These are phyloP conservation scores for Streptopelia turtur DNA, from an alignment of 2,797 vertebrate species.

Conservation along the genomic window DNA sequence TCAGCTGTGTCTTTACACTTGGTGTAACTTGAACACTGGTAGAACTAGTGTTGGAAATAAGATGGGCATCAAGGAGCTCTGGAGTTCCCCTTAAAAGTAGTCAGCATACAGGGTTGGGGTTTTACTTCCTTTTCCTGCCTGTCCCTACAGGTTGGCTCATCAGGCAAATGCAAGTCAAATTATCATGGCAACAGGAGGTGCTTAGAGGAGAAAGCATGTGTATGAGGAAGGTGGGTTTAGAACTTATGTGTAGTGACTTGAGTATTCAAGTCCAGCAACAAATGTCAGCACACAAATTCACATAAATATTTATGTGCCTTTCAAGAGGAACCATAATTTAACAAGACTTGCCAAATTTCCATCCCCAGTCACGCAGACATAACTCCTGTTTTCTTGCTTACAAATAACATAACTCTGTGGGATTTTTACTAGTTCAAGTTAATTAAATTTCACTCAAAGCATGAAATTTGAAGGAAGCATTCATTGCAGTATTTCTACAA, in stretches of 20 bases:
- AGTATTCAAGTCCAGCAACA: neutral
- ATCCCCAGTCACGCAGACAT: neutral
- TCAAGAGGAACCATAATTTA: neutral
- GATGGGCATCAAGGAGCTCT: neutral
- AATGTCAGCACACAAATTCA: conserved; percentile 1
- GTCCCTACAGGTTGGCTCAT: neutral
- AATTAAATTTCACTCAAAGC: conserved; percentile 60
- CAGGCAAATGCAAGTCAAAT: neutral
- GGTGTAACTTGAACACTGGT: neutral
- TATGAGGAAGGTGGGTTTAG: neutral
- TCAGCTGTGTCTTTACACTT: neutral
- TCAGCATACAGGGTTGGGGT: neutral
- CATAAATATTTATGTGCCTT: conserved; percentile 51
- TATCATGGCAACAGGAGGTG: neutral
- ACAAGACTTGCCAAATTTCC: conserved; percentile 12
- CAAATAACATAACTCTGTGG: conserved; percentile 18
- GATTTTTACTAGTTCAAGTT: conserved; percentile 52
- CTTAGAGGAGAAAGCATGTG: neutral
- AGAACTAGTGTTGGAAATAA: neutral
- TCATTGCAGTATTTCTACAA: neutral
- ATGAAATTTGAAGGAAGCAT: neutral
- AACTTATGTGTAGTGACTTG: neutral
- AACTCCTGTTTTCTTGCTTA: conserved; percentile 47
- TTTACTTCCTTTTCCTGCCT: conserved; percentile 29
- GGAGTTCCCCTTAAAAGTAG: neutral